A percentile compares a stretch with the other conserved stretches of the same genome.
Conservation (phyloP, 2,888 invertebrate genomes). For the Andrena dorsata region DNA sequence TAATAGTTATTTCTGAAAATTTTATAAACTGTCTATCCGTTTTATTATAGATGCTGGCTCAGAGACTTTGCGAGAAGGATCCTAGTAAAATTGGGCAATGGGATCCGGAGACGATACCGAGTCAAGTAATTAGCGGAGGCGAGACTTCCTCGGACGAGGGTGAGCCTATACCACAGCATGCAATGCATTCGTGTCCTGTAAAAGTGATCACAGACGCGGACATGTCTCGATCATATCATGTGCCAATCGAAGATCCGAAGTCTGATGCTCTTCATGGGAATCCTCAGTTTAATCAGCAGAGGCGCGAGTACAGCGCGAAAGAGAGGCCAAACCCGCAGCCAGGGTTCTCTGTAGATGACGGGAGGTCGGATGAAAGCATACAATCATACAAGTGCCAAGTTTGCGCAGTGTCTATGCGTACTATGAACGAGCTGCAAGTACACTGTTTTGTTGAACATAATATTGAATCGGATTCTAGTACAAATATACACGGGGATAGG, state of each 20-base stretch:
- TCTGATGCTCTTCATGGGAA: constrained; percentile 69
- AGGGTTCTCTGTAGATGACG: constrained; percentile 40
- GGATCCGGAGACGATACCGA: constrained; percentile 85
- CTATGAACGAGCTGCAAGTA: constrained; percentile 78
- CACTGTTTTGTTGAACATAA: constrained; percentile 81
- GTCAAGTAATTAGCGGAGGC: constrained; percentile 83
- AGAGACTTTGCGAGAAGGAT: constrained; percentile 93
- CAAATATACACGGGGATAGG: constrained; percentile 70
- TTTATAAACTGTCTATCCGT: neutral
- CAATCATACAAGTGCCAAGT: constrained; percentile 80
- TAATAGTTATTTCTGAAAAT: too few relatives aligned
- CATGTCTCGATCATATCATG: constrained; percentile 76
- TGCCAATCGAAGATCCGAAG: constrained; percentile 76
- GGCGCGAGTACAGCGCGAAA: constrained; percentile 62
- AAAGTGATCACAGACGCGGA: constrained; percentile 68
- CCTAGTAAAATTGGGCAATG: constrained; percentile 91
- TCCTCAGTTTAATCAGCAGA: constrained; percentile 69
- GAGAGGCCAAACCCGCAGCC: constrained; percentile 50
- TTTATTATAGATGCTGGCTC: constrained; percentile 89
- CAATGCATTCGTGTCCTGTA: constrained; percentile 72
- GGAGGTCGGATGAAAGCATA: constrained; percentile 56
- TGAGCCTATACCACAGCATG: constrained; percentile 78
- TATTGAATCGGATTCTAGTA: constrained; percentile 74
- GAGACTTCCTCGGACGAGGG: constrained; percentile 88
- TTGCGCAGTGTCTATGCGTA: constrained; percentile 77